Base-by-base conservation (phyloP, 1,140 invertebrate species). In the Drosophila guanche region DNA sequence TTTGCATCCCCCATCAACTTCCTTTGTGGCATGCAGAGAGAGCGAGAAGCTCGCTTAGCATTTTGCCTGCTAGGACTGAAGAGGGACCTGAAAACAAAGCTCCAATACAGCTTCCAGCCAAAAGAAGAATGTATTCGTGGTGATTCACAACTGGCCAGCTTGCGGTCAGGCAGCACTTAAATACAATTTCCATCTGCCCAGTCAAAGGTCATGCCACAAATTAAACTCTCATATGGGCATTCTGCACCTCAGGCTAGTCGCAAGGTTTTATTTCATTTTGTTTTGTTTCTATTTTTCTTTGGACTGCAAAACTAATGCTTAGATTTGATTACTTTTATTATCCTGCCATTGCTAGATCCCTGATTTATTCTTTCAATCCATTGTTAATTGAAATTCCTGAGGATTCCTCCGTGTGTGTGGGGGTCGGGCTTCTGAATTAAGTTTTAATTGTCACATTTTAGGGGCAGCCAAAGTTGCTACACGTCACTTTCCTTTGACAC, bases 401-500 rank as follows among this genome's bases (percentile, higher is more conserved):
- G 3, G 33, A 20, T 29, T n/a, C n/a, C 33, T 10, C 42, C 33
- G 29, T 59, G 62, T 14, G 37, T 40, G 27, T 14, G 22, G 23
- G 22, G 23, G 23, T 45, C n/a, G 60, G 16, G 43, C 40, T 27
- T 46, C 63, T 65, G 59, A 73, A 65, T 73, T 56, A 74, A 73
- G 46, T 73, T 73, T 73, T 73, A 74, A 74, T 75, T 75, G 65
- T 74, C 70, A 53, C 29, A 53, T 52, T 52, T 50, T 54, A 40
- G 50, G 63, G 66, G 23, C 46, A 40, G 12, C 51, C 71, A 40
- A 41, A 74, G 74, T 74, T 74, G 59, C 46, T 70, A 74, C 70
- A 74, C 70, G 70, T 60, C 57, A 63, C 84, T 83, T 68, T 75
- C 41, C 75, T 27, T 60, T 67, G 65, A 40, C 67, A 73, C 58